These are phyloP conservation scores for Enteromius fasciolatus DNA, from an alignment of 2,797 vertebrate genomes.

Conservation along the genomic window DNA sequence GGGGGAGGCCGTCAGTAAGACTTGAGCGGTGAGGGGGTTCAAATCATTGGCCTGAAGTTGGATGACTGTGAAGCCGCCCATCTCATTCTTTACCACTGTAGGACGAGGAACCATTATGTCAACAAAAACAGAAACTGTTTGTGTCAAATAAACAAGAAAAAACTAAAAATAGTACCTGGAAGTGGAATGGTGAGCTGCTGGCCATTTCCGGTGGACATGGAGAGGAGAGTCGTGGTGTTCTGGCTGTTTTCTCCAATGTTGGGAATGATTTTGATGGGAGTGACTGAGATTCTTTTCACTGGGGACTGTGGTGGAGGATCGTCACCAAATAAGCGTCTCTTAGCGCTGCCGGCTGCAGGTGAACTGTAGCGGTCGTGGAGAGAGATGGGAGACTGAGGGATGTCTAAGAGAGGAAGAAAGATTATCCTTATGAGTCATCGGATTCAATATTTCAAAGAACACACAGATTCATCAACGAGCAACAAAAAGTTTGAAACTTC, in stretches of 20 bases:
- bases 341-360: conserved; percentile 91
- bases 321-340: conserved; percentile 92
- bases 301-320: conserved; percentile 79
- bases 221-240: conserved; percentile 74
- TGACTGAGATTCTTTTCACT: conserved; percentile 76
- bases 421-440: not conserved
- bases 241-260: conserved; percentile 70
- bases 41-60: conserved; percentile 75
- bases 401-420: conserved; percentile 71
- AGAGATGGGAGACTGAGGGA: conserved; percentile 87
- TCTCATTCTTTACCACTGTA: conserved; percentile 80
- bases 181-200: conserved; percentile 83
- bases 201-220: conserved; percentile 74
- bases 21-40: conserved; percentile 80
- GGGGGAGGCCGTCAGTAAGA: conserved; percentile 81
- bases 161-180: conserved; percentile 75
- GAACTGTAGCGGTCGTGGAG: conserved; percentile 95
- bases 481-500: not conserved
- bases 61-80: conserved; percentile 82
- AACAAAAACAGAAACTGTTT: not conserved
- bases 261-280: conserved; percentile 79
- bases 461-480: not conserved
- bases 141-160: not conserved
- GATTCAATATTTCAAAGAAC: not conserved
- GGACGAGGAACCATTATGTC: not conserved